phyloP scores from a whole-genome alignment of 2,113 vertebrate genomes.

The Prunella fulvescens region DNA sequence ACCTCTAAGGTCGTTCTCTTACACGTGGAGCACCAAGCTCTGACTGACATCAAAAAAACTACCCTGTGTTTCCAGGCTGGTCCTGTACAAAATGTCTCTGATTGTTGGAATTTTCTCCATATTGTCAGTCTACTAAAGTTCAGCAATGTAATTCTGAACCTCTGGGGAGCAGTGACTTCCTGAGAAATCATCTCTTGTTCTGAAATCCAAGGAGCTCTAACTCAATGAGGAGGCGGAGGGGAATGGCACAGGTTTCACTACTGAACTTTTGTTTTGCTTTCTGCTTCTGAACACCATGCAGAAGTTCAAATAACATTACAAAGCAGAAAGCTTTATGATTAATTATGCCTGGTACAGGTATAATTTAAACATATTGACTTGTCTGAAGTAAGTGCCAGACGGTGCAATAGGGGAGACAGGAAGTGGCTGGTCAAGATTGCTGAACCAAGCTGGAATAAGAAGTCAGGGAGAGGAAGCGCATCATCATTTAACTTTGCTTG shows the following conservation, averaged over 20 bases:
- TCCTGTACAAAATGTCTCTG: background rate
- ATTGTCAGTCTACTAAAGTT: background rate
- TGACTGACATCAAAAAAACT: background rate
- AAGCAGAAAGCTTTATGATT: slow-evolving; percentile 73
- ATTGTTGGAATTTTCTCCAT: background rate
- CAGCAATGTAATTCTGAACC: background rate
- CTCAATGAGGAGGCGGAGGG: rapidly evolving
- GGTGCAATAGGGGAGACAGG: slow-evolving; percentile 67
- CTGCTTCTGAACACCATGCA: slow-evolving; percentile 31
- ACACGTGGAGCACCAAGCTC: rapidly evolving
- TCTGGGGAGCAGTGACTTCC: background rate
- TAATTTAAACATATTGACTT: slow-evolving; percentile 75
- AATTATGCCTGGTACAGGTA: slow-evolving; percentile 65
- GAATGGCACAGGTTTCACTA: background rate
- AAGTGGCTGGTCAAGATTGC: slow-evolving; percentile 72
- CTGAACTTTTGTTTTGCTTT: slow-evolving; percentile 37
- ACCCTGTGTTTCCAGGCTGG: background rate
- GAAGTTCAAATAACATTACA: slow-evolving; percentile 44
- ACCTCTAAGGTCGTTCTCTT: background rate
- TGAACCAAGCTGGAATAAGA: slow-evolving; percentile 65
- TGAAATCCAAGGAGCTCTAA: background rate
- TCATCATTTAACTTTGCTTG: slow-evolving; percentile 64
- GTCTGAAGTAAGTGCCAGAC: slow-evolving; percentile 75
- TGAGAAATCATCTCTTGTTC: rapidly evolving
- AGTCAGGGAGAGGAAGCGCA: slow-evolving; percentile 33